Evolutionary conservation across 2,888 invertebrate genomes (phyloP).

Genomic region (Geophilus truncorum): DNA sequence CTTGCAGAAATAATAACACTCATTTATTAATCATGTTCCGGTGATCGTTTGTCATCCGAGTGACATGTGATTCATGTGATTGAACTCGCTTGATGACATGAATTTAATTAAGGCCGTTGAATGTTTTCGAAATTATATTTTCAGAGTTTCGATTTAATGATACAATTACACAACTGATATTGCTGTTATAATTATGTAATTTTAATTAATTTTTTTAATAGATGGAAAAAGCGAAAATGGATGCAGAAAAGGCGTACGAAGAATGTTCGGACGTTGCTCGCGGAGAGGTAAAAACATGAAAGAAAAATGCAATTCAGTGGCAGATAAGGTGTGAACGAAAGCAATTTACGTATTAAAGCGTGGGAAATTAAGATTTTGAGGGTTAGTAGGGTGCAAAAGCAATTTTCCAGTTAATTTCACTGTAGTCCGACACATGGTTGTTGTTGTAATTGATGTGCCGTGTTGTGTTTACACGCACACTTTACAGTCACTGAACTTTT

Average conservation of each 20-base stretch:
- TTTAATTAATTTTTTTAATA: conserved; percentile 38
- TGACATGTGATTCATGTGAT: not conserved
- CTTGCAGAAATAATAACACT: not conserved
- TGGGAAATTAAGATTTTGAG: not conserved
- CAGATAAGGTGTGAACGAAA: not conserved
- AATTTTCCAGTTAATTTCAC: not conserved
- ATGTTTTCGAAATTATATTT: not conserved
- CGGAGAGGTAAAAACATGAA: conserved; percentile 46
- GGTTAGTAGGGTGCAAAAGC: not conserved
- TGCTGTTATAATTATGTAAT: not conserved
- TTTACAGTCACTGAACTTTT: not conserved
- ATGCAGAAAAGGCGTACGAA: conserved; percentile 49
- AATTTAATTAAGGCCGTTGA: not conserved
- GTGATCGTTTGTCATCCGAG: not conserved
- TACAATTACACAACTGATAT: too few relatives aligned
- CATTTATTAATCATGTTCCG: not conserved
- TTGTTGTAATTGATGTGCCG: not conserved
- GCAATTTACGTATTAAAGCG: not conserved
- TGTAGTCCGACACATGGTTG: not conserved
- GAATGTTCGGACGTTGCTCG: conserved; percentile 49
- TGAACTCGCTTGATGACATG: not conserved
- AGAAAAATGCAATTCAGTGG: not conserved
- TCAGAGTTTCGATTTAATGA: too few relatives aligned
- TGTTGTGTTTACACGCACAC: not conserved
- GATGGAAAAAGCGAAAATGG: conserved; percentile 49